phyloP scores from a whole-genome alignment of 92 coral and sea anemone genomes.

The Umimayanthus kanabou region DNA sequence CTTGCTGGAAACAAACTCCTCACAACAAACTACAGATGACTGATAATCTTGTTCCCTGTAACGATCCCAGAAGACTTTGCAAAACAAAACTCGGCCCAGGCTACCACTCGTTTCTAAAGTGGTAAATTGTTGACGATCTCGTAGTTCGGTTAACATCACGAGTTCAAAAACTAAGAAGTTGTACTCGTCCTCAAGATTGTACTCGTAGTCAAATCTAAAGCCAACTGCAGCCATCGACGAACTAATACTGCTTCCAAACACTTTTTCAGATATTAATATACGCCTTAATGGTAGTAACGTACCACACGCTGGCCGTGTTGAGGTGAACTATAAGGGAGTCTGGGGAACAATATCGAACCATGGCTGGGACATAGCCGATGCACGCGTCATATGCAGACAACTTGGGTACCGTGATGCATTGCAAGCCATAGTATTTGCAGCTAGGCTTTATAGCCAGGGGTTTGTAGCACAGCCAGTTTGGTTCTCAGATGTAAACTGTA shows the following conservation, averaged over 20 bases:
- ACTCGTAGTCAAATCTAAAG: neutral
- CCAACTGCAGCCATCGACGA: neutral
- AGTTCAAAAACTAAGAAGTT: too few relatives aligned
- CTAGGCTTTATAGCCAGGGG: neutral
- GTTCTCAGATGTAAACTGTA: slow-evolving; percentile 36
- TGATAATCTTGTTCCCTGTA: too few relatives aligned
- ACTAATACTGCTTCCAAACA: neutral
- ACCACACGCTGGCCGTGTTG: slow-evolving; percentile 42
- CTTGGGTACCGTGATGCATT: slow-evolving; percentile 31
- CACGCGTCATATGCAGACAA: slow-evolving; percentile 38
- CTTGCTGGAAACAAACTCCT: too few relatives aligned
- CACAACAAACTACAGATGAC: too few relatives aligned
- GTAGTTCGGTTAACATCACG: too few relatives aligned
- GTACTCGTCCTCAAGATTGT: too few relatives aligned
- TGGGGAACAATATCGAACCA: slow-evolving; percentile 26
- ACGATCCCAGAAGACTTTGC: too few relatives aligned
- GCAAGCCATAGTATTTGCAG: neutral
- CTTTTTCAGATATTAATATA: slow-evolving; percentile 14
- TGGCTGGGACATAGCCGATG: slow-evolving; percentile 31
- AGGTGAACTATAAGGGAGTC: slow-evolving; percentile 27
- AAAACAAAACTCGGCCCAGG: too few relatives aligned
- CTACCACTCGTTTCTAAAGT: too few relatives aligned
- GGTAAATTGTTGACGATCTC: too few relatives aligned
- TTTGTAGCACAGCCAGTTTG: slow-evolving; percentile 11
- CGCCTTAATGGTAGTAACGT: slow-evolving; percentile 25